Conservation (phyloP, 2,113 vertebrate species). For the Protomyctophum bolini region DNA sequence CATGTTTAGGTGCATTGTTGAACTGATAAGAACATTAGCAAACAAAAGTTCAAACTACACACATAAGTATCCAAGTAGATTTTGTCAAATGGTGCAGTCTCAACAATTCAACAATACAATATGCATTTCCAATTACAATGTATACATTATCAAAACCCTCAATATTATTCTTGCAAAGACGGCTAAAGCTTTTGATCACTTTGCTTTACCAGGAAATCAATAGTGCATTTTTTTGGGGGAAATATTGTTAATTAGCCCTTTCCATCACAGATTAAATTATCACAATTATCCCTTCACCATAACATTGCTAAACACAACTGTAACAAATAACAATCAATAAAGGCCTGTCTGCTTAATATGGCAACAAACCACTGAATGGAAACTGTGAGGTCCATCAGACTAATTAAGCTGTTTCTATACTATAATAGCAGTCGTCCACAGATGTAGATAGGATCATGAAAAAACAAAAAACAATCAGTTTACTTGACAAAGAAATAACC, state of each 20-base stretch:
- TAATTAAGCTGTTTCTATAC: not conserved
- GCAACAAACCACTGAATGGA: no score
- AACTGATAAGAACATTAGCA: not conserved
- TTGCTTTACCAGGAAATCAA: no score
- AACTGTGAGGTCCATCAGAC: no score
- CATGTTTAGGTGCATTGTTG: not conserved
- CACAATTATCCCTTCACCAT: not conserved
- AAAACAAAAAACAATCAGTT: no score
- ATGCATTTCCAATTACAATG: not conserved
- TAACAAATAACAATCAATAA: not conserved
- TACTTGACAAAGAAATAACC: no score
- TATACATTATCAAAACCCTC: no score
- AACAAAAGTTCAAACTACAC: not conserved
- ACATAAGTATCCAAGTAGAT: not conserved
- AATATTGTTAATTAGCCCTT: not conserved
- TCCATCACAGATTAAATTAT: not conserved
- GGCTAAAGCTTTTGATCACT: no score
- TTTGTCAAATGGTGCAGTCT: not conserved
- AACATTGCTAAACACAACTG: not conserved
- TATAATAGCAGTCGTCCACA: no score
- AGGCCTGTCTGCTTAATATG: not conserved
- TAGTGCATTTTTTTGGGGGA: no score
- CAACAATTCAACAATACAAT: not conserved
- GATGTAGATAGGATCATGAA: no score
- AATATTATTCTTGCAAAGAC: no score